Evolutionary conservation across 2,113 vertebrate species (phyloP), one percentile per base, ranked within the genome.

Genomic region (Dendrocopos noguchii): DNA sequence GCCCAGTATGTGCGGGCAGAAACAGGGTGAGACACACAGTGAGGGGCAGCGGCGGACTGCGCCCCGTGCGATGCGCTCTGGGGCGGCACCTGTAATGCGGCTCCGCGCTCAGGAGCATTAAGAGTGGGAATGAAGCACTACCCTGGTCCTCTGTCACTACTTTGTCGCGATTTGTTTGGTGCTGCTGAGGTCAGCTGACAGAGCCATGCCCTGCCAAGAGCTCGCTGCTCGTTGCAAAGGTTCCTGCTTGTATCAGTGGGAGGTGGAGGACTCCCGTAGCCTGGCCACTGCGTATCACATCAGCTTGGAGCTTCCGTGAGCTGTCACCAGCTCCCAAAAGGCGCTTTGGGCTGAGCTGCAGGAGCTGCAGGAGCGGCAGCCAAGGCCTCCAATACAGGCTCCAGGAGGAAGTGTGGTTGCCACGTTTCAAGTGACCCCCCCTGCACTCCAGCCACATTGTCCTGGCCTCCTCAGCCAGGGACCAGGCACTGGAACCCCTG

Each of bases 341-440:
- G 6, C 4, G 25, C 52, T 34, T 14, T 3, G 46, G 7, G 68
- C 2, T 3, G 52, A 24, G 29, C 82, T 12, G 67, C 31, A 1
- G 5, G 52, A 24, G 29, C 82, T 12, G 67, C 31, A 1, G 5
- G 57, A 3, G 42, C 12, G 61, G 46, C 33, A 31, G 0, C 10
- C 5, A 2, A 7, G 44, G 8, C 18, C 39, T 27, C 66, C 6
- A 0, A 3, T 8, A 50, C 42, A 4, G 31, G 50, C 31, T 36
- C 21, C 3, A 0, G 2, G 0, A 18, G 39, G 47, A 27, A 12
- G 33, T 12, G 1, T 2, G 4, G 5, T 25, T 15, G 55, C 2
- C 29, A 20, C 27, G 5, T 20, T 47, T 15, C 42, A 2, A 13
- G 65, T 22, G 29, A 10, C 28, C 31, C 13, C 28, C 29, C 31